phyloP scores from a whole-genome alignment of 64 coral and sea anemone genomes.

The Stichodactyla mertensii region DNA sequence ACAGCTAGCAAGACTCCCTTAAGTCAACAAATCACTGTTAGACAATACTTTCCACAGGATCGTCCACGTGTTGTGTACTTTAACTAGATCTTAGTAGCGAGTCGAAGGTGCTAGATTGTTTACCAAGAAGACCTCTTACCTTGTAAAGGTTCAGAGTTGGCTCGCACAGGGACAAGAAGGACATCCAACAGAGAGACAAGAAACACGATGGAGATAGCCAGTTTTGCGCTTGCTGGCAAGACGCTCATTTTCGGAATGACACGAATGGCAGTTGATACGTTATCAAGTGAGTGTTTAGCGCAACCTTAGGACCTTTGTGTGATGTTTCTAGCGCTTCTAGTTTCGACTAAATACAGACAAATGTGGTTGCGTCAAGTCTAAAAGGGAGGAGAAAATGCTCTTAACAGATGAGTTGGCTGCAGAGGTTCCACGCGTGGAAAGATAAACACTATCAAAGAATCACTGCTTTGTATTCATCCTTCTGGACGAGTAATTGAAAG shows the following conservation, averaged over 20 bases:
- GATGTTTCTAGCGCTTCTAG: background rate
- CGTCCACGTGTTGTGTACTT: constrained; percentile 5
- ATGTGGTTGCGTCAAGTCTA: background rate
- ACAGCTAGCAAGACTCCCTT: constrained; percentile 41
- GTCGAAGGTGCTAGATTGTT: background rate
- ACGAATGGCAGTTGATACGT: background rate
- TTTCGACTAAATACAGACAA: background rate
- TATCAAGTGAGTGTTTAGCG: background rate
- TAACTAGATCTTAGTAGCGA: background rate
- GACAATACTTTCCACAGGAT: background rate
- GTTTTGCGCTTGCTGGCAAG: background rate
- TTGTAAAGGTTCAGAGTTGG: background rate
- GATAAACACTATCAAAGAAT: background rate
- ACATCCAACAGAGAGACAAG: background rate
- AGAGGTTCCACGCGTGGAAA: background rate
- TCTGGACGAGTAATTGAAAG: background rate
- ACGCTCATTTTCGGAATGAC: background rate
- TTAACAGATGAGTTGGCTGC: background rate
- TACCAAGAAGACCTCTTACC: background rate
- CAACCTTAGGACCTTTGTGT: background rate
- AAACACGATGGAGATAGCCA: background rate
- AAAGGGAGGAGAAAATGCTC: background rate
- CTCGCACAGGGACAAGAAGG: background rate
- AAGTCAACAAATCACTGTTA: constrained; percentile 25
- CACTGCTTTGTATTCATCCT: background rate